Evolutionary conservation across 2,113 vertebrate genomes (phyloP).

Genomic region (Monopterus albus): DNA sequence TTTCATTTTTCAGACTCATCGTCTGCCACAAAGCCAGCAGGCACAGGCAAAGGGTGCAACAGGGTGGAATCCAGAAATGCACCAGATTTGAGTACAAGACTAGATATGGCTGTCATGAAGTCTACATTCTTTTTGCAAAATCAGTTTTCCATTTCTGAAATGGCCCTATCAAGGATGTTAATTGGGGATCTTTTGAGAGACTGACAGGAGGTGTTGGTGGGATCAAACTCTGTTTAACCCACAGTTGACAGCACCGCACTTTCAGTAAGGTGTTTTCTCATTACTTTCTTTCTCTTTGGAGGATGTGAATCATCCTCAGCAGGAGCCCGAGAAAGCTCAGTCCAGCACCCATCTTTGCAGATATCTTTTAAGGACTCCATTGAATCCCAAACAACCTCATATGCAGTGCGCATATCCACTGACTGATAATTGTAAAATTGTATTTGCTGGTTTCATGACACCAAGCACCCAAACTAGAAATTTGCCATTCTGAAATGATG

Average conservation of each 20-base stretch:
- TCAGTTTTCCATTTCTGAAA: background rate
- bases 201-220: background rate
- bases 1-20: background rate
- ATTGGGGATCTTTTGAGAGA: background rate
- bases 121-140: background rate
- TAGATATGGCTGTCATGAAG: background rate
- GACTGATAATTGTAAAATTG: slow-evolving; percentile 1
- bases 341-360: background rate
- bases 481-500: background rate
- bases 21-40: background rate
- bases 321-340: background rate
- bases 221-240: background rate
- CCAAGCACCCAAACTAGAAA: background rate
- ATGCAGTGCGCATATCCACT: background rate
- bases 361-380: background rate
- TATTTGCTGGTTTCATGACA: slow-evolving; percentile 16
- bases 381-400: background rate
- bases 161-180: background rate
- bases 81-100: too few relatives aligned
- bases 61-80: background rate
- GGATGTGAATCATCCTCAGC: background rate
- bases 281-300: background rate
- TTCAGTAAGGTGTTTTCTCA: background rate
- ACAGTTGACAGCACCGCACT: background rate
- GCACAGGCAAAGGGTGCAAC: too few relatives aligned